phyloP scores from a whole-genome alignment of 2,113 vertebrate genomes.

The Podiceps cristatus region DNA sequence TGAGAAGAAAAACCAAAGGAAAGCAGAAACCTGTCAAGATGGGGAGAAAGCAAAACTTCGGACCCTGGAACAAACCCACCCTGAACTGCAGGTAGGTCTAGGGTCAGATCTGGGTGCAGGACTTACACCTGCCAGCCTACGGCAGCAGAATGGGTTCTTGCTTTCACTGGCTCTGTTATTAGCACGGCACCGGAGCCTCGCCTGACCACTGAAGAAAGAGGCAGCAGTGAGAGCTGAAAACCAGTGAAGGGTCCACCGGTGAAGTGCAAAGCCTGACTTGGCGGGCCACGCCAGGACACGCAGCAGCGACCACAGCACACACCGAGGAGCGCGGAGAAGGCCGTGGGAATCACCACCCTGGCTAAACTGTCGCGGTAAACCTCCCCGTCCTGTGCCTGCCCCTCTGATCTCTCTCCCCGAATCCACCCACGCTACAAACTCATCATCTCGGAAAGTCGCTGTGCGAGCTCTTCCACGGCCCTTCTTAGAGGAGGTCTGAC shows the following conservation, averaged over 20 bases:
- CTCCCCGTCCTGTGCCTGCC: not conserved
- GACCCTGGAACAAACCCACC: not conserved
- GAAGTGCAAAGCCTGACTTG: too few relatives aligned
- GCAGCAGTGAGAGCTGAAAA: not conserved
- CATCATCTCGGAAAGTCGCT: not conserved
- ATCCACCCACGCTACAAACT: not conserved
- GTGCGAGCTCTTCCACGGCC: not conserved
- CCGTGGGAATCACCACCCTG: rapidly evolving
- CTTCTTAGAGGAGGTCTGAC: not conserved
- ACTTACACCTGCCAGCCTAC: not conserved
- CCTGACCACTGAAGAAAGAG: not conserved
- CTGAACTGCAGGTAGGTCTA: not conserved
- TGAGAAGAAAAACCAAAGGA: rapidly evolving
- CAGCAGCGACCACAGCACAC: not conserved
- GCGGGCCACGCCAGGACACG: rapidly evolving
- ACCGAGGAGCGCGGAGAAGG: too few relatives aligned
- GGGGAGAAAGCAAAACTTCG: not conserved
- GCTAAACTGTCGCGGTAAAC: rapidly evolving
- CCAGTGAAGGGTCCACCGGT: rapidly evolving
- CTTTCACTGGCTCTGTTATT: not conserved
- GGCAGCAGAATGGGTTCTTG: not conserved
- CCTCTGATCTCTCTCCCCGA: not conserved
- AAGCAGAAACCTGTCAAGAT: not conserved
- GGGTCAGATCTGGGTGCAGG: not conserved
- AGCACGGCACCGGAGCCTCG: too few relatives aligned